These are phyloP conservation scores for Actinostola sp. DNA, from an alignment of 92 coral and sea anemone genomes.

Conservation along the genomic window DNA sequence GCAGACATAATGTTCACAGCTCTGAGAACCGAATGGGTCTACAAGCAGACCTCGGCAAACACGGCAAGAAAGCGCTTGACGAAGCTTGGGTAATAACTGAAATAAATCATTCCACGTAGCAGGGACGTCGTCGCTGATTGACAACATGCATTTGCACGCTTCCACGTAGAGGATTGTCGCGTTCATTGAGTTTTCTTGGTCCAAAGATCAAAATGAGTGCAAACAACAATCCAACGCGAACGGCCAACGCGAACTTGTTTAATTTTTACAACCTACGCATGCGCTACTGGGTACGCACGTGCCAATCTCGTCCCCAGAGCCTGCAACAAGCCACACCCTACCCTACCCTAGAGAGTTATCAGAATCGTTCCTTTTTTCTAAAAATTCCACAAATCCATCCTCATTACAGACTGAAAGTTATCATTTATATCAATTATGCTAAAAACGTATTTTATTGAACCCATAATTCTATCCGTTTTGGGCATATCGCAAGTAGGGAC, in stretches of 20 bases:
- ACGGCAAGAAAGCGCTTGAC: slow-evolving; percentile 91
- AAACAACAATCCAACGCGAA: slow-evolving; percentile 5
- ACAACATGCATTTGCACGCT: slow-evolving; percentile 93
- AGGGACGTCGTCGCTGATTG: slow-evolving; percentile 56
- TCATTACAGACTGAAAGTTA: background rate
- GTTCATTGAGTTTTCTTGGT: slow-evolving; percentile 51
- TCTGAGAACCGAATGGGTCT: slow-evolving; percentile 89
- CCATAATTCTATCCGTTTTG: too few relatives aligned
- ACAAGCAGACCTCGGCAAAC: slow-evolving; percentile 93
- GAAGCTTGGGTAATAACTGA: slow-evolving; percentile 81
- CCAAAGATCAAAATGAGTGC: slow-evolving; percentile 11
- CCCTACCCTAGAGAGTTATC: background rate
- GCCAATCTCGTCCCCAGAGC: too few relatives aligned
- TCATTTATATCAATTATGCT: background rate
- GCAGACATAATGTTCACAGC: slow-evolving; percentile 94
- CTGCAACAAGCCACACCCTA: background rate
- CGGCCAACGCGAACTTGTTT: slow-evolving; percentile 22
- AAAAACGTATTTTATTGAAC: too few relatives aligned
- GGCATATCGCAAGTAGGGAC: background rate
- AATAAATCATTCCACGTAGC: slow-evolving; percentile 81
- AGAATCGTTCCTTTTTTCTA: too few relatives aligned
- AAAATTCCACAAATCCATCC: background rate
- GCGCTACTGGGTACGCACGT: background rate
- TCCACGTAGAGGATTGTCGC: slow-evolving; percentile 96
- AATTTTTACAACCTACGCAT: background rate